Conservation (phyloP, 2,888 invertebrate species). For the Hyalella azteca region DNA sequence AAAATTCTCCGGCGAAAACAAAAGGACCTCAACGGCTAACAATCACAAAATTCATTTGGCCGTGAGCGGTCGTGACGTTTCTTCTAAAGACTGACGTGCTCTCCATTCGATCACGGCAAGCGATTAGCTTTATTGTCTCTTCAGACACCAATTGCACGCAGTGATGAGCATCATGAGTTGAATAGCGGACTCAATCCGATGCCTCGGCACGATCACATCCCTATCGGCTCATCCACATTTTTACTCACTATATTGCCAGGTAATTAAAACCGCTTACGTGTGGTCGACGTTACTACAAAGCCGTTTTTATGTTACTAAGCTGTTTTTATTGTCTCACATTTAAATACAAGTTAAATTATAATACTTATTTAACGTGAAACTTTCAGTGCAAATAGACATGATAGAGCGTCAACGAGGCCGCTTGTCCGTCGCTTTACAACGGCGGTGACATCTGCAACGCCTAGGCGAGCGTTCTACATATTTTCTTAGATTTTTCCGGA, state of each 20-base stretch:
- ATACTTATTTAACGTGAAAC: too few relatives aligned
- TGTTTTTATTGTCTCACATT: too few relatives aligned
- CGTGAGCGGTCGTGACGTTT: not conserved
- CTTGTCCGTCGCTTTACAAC: not conserved
- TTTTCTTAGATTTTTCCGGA: not conserved
- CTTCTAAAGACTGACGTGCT: not conserved
- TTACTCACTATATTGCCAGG: too few relatives aligned
- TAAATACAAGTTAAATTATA: too few relatives aligned
- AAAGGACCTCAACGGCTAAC: not conserved
- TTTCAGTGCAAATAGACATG: too few relatives aligned
- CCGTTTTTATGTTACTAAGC: too few relatives aligned
- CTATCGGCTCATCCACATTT: too few relatives aligned
- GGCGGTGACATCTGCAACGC: not conserved
- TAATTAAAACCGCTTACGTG: too few relatives aligned
- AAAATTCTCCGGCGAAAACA: not conserved
- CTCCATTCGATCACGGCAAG: not conserved
- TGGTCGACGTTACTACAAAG: too few relatives aligned
- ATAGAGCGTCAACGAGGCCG: too few relatives aligned
- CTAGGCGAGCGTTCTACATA: not conserved
- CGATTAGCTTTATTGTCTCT: not conserved
- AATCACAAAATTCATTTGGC: not conserved
- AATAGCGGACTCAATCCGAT: too few relatives aligned
- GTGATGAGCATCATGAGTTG: not conserved
- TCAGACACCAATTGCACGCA: not conserved
- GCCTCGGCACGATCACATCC: too few relatives aligned